Evolutionary conservation across 2,113 vertebrate genomes (phyloP).

Genomic region (Equus quagga): DNA sequence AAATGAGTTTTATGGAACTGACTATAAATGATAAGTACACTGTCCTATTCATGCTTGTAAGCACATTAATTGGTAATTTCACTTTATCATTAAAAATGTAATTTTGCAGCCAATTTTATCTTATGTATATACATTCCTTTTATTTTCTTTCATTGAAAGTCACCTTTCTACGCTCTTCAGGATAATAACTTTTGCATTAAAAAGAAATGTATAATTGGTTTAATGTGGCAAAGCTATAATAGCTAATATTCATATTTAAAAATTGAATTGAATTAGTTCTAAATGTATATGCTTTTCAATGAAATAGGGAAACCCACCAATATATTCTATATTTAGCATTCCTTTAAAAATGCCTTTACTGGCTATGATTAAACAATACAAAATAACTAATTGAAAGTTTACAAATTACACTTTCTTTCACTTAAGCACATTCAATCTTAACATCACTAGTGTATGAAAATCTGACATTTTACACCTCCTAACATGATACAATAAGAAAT

Average conservation of each 20-base stretch:
- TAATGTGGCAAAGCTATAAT: not conserved
- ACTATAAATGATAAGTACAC: not conserved
- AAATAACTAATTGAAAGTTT: not conserved
- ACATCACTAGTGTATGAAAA: not conserved
- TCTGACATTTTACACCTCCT: not conserved
- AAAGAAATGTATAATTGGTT: not conserved
- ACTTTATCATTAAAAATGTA: slow-evolving; percentile 14
- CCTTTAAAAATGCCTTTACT: not conserved
- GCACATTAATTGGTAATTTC: slow-evolving; percentile 6
- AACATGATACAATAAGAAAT: not conserved
- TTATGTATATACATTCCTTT: not conserved
- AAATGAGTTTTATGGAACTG: not conserved
- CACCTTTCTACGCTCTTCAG: not conserved
- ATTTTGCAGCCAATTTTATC: not conserved
- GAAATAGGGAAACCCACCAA: not conserved
- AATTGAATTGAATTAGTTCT: not conserved
- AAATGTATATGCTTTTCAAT: not conserved
- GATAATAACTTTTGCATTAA: not conserved
- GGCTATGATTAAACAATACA: not conserved
- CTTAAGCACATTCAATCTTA: not conserved
- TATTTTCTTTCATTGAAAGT: not conserved
- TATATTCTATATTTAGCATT: not conserved
- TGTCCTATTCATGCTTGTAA: not conserved
- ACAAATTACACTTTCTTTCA: not conserved
- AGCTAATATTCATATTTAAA: not conserved